Conservation (phyloP, 2,888 invertebrate species). For the Crioceris asparagi region DNA sequence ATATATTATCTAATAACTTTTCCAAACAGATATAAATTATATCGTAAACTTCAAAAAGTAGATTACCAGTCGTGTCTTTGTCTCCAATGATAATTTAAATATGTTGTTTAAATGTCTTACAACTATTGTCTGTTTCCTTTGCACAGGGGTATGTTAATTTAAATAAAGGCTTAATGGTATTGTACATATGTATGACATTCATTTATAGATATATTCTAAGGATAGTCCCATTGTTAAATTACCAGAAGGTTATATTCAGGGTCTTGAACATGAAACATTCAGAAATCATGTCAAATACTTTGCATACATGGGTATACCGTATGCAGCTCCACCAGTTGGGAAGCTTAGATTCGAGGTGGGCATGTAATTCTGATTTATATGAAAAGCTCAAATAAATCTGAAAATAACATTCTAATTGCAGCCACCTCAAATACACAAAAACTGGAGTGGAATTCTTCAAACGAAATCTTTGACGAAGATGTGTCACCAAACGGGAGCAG, state of each 20-base stretch:
- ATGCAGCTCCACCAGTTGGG: slow-evolving; percentile 23
- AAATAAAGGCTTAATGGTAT: too few species aligned
- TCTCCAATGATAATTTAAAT: too few species aligned
- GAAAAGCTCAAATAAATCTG: background rate
- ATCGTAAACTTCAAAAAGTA: too few species aligned
- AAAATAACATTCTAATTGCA: slow-evolving; percentile 4
- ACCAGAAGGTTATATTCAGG: slow-evolving; percentile 18
- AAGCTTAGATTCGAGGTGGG: slow-evolving; percentile 22
- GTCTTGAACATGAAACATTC: slow-evolving; percentile 7
- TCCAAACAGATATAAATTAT: too few species aligned
- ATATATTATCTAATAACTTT: too few species aligned
- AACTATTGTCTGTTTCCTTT: slow-evolving; percentile 1
- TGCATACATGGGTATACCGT: slow-evolving; percentile 21
- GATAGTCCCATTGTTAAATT: slow-evolving; percentile 12
- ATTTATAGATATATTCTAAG: too few species aligned
- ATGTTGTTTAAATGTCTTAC: too few species aligned
- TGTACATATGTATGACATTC: too few species aligned
- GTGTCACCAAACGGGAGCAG: slow-evolving; percentile 10
- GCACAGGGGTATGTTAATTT: too few species aligned
- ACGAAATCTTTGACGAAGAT: slow-evolving; percentile 9
- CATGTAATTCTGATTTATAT: background rate
- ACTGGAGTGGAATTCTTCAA: slow-evolving; percentile 9
- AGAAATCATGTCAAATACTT: slow-evolving; percentile 12
- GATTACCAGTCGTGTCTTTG: too few species aligned
- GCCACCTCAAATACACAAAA: slow-evolving; percentile 7